Evolutionary conservation across 2,113 vertebrate species (phyloP).

Genomic region (Brachyhypopomus gauderio): DNA sequence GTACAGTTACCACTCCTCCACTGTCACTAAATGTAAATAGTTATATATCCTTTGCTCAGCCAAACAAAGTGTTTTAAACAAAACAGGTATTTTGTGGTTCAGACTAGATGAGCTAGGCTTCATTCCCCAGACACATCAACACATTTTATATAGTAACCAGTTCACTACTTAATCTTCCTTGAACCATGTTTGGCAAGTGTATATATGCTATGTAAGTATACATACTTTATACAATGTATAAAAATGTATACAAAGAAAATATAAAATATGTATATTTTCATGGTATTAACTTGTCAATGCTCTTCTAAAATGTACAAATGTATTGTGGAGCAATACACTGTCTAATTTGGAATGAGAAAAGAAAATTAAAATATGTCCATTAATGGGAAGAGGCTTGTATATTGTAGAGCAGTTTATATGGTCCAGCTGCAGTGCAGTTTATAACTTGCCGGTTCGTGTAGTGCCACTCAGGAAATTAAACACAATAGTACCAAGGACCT

Average conservation of each 20-base stretch:
- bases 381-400: slow-evolving; percentile 30
- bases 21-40: no score
- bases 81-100: no score
- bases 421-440: slow-evolving; percentile 46
- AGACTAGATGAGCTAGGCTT: no score
- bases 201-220: no score
- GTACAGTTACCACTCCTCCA: no score
- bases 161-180: no score
- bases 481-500: slow-evolving; percentile 29
- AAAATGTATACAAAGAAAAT: no score
- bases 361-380: background rate
- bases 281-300: background rate
- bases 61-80: no score
- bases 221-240: no score
- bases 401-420: slow-evolving; percentile 20
- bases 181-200: no score
- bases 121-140: background rate
- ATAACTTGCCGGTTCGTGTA: slow-evolving; percentile 50
- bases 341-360: background rate
- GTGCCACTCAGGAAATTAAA: slow-evolving; percentile 42
- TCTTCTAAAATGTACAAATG: background rate
- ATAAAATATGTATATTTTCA: background rate
- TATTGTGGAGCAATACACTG: background rate
- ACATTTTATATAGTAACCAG: no score
- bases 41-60: no score